Evolutionary conservation across 2,113 vertebrate species (phyloP).

Genomic region (Rhagologus leucostigma): DNA sequence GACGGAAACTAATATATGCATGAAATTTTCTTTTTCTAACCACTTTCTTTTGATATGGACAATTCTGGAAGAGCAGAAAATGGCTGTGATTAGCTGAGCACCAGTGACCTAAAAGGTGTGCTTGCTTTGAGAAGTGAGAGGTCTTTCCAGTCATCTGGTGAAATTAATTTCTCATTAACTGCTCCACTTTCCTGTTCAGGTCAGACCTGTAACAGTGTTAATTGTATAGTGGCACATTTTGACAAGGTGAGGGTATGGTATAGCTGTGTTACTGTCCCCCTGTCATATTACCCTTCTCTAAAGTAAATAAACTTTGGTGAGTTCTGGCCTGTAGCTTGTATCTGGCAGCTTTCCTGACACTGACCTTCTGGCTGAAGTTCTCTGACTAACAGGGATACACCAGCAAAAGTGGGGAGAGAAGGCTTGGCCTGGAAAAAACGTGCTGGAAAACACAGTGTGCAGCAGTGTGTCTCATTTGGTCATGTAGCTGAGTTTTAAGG

Average conservation of each 20-base stretch:
- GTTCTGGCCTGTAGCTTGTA: neutral
- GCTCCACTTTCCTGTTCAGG: neutral
- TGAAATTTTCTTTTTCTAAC: neutral
- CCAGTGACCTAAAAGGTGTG: neutral
- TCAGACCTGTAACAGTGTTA: neutral
- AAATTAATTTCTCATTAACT: neutral
- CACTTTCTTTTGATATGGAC: neutral
- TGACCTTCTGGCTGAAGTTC: neutral
- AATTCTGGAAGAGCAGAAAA: neutral
- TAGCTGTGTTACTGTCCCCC: neutral
- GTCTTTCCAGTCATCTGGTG: neutral
- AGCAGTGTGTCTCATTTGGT: rapidly evolving
- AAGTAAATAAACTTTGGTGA: neutral
- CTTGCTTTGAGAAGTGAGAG: neutral
- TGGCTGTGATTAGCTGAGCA: neutral
- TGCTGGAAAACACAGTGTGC: neutral
- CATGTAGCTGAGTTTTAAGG: neutral
- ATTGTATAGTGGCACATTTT: neutral
- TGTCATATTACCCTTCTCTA: neutral
- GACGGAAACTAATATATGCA: neutral
- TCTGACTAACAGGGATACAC: neutral
- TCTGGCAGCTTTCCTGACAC: neutral
- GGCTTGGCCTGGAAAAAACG: neutral
- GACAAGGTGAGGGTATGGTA: neutral
- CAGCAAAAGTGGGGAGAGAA: neutral